Percentiles rank a stretch among this genome's conserved stretches.
Conservation (phyloP, 2,888 invertebrate species). For the Theretra japonica region DNA sequence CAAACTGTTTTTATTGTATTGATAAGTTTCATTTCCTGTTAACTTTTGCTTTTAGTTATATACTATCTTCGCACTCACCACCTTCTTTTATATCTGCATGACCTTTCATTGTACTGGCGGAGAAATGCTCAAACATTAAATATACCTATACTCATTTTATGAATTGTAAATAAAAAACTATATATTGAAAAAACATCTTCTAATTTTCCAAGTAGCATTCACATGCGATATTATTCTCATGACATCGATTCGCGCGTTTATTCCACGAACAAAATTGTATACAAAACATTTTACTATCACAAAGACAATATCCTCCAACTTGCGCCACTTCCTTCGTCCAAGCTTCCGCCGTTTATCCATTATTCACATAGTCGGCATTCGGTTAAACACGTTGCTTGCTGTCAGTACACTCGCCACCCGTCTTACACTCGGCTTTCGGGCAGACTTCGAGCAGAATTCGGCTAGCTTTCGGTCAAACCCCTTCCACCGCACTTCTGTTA, state of each 20-base stretch:
- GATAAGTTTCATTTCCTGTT: too few relatives aligned
- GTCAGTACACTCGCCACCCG: constrained; percentile 35
- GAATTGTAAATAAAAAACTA: too few relatives aligned
- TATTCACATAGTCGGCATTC: constrained; percentile 54
- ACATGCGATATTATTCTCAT: too few relatives aligned
- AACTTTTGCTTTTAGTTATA: too few relatives aligned
- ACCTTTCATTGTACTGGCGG: too few relatives aligned
- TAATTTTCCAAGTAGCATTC: too few relatives aligned
- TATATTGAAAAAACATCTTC: too few relatives aligned
- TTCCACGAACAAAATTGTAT: not conserved
- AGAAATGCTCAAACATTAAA: too few relatives aligned
- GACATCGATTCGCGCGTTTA: not conserved
- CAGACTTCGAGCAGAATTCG: constrained; percentile 1
- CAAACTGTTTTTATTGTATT: too few relatives aligned
- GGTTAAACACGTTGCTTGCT: constrained; percentile 54
- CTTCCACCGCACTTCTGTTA: constrained; percentile 16
- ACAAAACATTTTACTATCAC: not conserved
- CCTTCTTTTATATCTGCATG: too few relatives aligned
- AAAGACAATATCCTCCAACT: constrained; percentile 25
- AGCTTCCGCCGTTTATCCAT: constrained; percentile 43
- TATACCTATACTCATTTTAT: too few relatives aligned
- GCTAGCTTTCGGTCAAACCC: constrained; percentile 2
- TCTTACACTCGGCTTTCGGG: constrained; percentile 15
- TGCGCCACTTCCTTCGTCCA: constrained; percentile 19
- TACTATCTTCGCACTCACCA: too few relatives aligned